Conservation (phyloP, 2,888 invertebrate species). For the Cataglyphis livida region DNA sequence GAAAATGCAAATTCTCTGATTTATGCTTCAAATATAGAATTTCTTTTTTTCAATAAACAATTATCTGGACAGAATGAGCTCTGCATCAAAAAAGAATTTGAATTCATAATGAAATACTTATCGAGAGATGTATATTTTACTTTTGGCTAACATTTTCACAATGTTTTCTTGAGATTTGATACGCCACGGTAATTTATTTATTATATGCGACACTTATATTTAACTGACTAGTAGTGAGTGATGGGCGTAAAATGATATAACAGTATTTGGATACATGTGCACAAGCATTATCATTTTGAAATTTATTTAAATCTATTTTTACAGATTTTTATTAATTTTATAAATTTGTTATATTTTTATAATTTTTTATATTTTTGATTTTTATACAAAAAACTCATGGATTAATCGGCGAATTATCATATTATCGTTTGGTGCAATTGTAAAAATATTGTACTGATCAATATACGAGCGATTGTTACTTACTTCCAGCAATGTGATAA, state of each 20-base stretch:
- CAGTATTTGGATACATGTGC: constrained; percentile 53
- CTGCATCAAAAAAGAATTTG: constrained; percentile 52
- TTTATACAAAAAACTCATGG: not conserved
- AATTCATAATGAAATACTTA: constrained; percentile 41
- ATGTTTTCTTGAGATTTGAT: constrained; percentile 48
- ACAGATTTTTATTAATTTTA: not conserved
- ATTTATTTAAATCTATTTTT: constrained; percentile 2
- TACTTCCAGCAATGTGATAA: constrained; percentile 27
- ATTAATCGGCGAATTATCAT: not conserved
- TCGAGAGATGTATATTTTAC: constrained; percentile 47
- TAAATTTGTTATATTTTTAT: not conserved
- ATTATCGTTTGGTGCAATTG: not conserved
- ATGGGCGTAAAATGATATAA: constrained; percentile 32
- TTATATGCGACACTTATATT: constrained; percentile 41
- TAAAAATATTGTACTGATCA: constrained; percentile 11
- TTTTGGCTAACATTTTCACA: constrained; percentile 29
- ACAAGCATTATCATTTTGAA: not conserved
- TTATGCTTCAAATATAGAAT: constrained; percentile 37
- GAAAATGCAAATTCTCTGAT: constrained; percentile 40
- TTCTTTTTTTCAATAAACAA: constrained; percentile 52
- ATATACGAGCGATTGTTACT: constrained; percentile 25
- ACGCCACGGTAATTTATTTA: constrained; percentile 55
- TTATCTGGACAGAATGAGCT: constrained; percentile 68
- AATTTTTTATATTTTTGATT: not conserved
- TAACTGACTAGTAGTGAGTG: constrained; percentile 50